Base-by-base conservation (phyloP, 1,140 invertebrate genomes). In the Drosophila bifasciata region DNA sequence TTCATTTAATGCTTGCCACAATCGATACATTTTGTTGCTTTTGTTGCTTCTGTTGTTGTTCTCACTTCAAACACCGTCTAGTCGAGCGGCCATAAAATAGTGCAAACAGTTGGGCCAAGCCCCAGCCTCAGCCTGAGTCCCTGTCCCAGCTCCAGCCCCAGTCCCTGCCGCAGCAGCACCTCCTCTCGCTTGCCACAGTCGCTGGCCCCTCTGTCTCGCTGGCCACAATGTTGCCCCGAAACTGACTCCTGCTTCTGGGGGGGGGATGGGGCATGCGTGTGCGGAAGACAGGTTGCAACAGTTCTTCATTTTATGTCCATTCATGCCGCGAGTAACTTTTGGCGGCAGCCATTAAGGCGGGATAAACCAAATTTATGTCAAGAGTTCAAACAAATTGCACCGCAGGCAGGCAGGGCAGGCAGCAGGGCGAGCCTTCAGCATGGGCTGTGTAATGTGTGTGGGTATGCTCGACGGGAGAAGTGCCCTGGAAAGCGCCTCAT, bases 281-380 rank as follows among this genome's bases (percentile, higher is more conserved):
- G 64, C 67, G 69, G 40, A 73, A 69, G 70, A 70, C 79, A 76
- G 68, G 57, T 60, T 78, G 71, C 63, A 74, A 70, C 59, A 57
- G 58, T 83, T 64, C 40, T 49, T 21, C 25, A 9, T 61, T 79
- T 79, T 60, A 60, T 62, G 67, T 52, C 61, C 60, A 53, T 41
- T 52, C 15, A 23, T 52, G 58, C 17, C 32, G 46, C 51, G 28
- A 46, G 15, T 40, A 36, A 44, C 49, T 53, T 53, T 73, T 62
- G 58, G 68, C 58, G 62, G 67, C 69, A 56, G 51, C 45, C 73
- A 81, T 81, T 77, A 78, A 68, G 59, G 49, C 45, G 67, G 63
- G 63, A 83, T 83, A 83, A 83, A 83, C 79, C 48, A 74, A 66
- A 84, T 75, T 83, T 84, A 83, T 84, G 79, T 52, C 79, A 75